Evolutionary conservation across 2,888 invertebrate species (phyloP).

Genomic region (Operophtera brumata): DNA sequence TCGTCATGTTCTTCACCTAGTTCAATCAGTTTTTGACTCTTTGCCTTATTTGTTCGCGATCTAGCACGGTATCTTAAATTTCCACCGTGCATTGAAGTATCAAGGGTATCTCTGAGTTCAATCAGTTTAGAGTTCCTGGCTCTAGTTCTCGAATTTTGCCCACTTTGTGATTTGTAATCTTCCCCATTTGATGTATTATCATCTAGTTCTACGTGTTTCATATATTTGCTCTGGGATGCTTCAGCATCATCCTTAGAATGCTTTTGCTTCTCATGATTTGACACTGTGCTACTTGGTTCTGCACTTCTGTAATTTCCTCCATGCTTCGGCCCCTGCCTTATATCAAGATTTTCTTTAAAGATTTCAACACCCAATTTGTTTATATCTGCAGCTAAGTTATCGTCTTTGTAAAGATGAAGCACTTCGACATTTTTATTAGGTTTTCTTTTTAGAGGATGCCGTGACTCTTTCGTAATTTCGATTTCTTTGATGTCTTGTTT

Average conservation of each 20-base stretch:
- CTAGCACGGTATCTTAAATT: slow-evolving; percentile 47
- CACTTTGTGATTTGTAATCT: slow-evolving; percentile 43
- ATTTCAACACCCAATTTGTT: slow-evolving; percentile 71
- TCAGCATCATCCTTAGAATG: slow-evolving; percentile 42
- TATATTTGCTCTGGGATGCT: slow-evolving; percentile 57
- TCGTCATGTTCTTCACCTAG: slow-evolving; percentile 49
- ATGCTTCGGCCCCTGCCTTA: slow-evolving; percentile 62
- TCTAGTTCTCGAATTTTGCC: slow-evolving; percentile 38
- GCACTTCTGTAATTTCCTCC: slow-evolving; percentile 71
- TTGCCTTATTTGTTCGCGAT: slow-evolving; percentile 29
- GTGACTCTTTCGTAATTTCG: slow-evolving; percentile 67
- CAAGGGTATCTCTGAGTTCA: slow-evolving; percentile 42
- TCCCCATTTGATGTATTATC: slow-evolving; percentile 28
- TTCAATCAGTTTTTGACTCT: slow-evolving; percentile 58
- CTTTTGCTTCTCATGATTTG: slow-evolving; percentile 9
- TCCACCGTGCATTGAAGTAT: slow-evolving; percentile 53
- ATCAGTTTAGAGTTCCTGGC: slow-evolving; percentile 49
- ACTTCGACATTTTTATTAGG: slow-evolving; percentile 52
- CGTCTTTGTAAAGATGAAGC: slow-evolving; percentile 67
- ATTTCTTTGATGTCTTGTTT: slow-evolving; percentile 71
- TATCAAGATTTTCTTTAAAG: slow-evolving; percentile 59
- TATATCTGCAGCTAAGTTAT: slow-evolving; percentile 66
- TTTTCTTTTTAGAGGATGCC: slow-evolving; percentile 37
- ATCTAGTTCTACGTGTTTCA: slow-evolving; percentile 47
- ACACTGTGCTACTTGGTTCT: slow-evolving; percentile 29